phyloP scores from a whole-genome alignment of 2,113 vertebrate species.

The Halcyon senegalensis region DNA sequence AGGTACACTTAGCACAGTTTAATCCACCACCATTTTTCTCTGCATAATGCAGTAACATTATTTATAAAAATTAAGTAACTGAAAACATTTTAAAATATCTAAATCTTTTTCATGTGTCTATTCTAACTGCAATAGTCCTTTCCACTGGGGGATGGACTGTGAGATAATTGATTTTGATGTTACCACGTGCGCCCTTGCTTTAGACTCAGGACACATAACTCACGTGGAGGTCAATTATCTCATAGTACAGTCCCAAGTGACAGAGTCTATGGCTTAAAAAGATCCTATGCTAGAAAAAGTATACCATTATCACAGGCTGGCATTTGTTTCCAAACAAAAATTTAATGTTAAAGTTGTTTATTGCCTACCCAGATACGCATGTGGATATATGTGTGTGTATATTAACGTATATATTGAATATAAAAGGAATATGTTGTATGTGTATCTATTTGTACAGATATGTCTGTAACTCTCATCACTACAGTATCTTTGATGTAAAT shows the following conservation, averaged over 20 bases:
- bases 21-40: not conserved
- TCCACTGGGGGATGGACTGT: not conserved
- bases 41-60: not conserved
- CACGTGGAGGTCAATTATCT: conserved; percentile 53
- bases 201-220: conserved; percentile 58
- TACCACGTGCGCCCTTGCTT: conserved; percentile 38
- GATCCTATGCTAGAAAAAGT: not conserved
- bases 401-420: not conserved
- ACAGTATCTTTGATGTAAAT: not conserved
- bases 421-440: not conserved
- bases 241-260: conserved; percentile 33
- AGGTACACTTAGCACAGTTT: not conserved
- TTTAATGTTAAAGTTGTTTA: not conserved
- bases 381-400: not conserved
- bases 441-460: not conserved
- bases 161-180: conserved; percentile 55
- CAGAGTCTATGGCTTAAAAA: conserved; percentile 35
- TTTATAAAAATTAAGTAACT: conserved; percentile 9
- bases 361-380: not conserved
- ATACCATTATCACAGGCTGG: not conserved
- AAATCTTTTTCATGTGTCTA: conserved; percentile 4
- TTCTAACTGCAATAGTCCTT: conserved; percentile 1
- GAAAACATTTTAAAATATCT: conserved; percentile 36
- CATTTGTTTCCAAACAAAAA: conserved; percentile 21
- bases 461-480: not conserved